Conservation (phyloP, 2,888 invertebrate species). For the Cephus runcator region DNA sequence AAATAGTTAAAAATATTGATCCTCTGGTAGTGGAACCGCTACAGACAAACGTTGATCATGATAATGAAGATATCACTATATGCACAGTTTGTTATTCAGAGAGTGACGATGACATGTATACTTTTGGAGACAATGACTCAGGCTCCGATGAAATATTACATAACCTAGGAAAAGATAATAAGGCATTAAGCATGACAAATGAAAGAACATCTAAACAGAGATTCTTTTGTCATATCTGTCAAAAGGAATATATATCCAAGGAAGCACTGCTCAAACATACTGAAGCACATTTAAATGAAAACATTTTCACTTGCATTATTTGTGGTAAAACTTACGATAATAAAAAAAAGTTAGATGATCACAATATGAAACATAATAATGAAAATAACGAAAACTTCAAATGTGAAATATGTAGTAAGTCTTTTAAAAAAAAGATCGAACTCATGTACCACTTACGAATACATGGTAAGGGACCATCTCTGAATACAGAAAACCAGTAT, state of each 20-base stretch:
- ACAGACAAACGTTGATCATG: not conserved
- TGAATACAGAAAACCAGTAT: constrained; percentile 24
- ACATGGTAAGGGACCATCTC: constrained; percentile 4
- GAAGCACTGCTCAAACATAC: constrained; percentile 19
- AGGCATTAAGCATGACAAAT: not conserved
- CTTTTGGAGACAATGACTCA: not conserved
- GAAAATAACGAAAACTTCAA: constrained; percentile 8
- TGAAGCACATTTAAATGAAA: constrained; percentile 14
- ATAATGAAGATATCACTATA: not conserved
- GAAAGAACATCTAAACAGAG: not conserved
- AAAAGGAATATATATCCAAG: constrained; percentile 18
- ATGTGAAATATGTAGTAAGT: constrained; percentile 22
- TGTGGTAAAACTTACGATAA: constrained; percentile 14
- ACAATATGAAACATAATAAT: constrained; percentile 11
- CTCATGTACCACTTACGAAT: constrained; percentile 13
- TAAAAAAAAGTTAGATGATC: constrained; percentile 10
- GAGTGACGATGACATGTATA: not conserved
- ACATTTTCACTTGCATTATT: constrained; percentile 6
- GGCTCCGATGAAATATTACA: not conserved
- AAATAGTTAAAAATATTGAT: not conserved
- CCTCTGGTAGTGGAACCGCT: not conserved
- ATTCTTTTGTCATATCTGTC: constrained; percentile 16
- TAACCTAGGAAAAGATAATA: not conserved
- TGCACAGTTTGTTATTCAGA: not conserved
- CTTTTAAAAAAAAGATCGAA: constrained; percentile 20